phyloP scores from a whole-genome alignment of 2,797 vertebrate species.

The Sebastes trivittatus region DNA sequence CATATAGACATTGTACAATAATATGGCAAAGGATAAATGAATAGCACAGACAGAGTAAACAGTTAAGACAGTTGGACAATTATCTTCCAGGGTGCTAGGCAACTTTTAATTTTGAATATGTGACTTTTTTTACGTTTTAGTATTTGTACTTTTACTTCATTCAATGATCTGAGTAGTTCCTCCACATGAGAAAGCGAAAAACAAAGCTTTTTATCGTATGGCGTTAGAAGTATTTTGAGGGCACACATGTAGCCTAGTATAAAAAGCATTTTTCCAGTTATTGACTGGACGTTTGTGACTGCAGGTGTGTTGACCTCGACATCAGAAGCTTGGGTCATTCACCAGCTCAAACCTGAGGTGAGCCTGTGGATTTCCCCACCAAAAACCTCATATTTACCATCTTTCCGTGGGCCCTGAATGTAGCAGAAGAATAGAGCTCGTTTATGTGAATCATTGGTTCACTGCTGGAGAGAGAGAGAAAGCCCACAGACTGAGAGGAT shows the following conservation, averaged over 20 bases:
- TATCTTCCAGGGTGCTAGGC: no score
- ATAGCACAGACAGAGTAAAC: no score
- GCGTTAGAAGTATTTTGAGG: no score
- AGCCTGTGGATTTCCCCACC: neutral
- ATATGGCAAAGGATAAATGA: no score
- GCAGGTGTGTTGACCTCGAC: neutral
- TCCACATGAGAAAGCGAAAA: neutral
- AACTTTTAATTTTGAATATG: neutral
- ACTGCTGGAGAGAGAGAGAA: constrained; percentile 1
- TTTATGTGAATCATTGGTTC: constrained; percentile 58
- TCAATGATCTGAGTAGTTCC: neutral
- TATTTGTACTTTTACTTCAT: neutral
- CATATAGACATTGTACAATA: no score
- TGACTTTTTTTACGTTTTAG: neutral
- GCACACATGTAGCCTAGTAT: neutral
- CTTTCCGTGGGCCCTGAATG: constrained; percentile 16
- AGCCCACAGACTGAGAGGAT: constrained; percentile 30
- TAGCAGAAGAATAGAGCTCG: neutral
- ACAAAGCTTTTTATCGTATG: no score
- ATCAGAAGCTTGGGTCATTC: neutral
- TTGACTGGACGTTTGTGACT: no score
- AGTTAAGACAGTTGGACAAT: no score
- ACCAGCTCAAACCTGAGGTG: neutral
- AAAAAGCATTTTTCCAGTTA: no score
- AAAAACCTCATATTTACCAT: neutral